Conservation (phyloP, 37 sponge, comb jelly and placozoan genomes). For the Agelas oroides region DNA sequence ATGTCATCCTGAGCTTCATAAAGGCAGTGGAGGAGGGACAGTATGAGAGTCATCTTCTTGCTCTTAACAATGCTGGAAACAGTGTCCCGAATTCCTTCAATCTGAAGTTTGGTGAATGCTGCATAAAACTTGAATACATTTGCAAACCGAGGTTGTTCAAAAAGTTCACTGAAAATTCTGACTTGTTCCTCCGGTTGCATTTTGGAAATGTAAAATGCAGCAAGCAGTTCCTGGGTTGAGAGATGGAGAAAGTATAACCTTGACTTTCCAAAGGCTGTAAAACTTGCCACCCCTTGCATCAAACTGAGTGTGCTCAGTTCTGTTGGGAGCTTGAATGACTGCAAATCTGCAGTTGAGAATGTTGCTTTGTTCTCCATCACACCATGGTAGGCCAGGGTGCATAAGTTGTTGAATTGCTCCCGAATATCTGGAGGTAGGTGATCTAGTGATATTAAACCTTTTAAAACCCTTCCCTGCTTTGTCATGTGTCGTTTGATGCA, state of each 20-base stretch:
- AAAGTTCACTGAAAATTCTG: background rate
- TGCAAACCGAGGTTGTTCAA: background rate
- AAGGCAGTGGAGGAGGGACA: constrained; percentile 1
- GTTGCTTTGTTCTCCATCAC: background rate
- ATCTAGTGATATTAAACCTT: no score
- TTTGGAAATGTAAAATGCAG: background rate
- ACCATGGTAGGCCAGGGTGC: background rate
- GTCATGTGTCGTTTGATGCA: background rate
- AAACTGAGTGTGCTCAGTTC: no score
- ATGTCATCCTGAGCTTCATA: background rate
- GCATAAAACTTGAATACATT: background rate
- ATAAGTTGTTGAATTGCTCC: background rate
- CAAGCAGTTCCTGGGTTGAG: background rate
- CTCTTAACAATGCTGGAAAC: background rate
- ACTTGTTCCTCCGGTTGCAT: background rate
- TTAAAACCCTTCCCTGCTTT: background rate
- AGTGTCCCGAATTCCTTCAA: background rate
- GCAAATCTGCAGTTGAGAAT: background rate
- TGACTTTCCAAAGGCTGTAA: no score
- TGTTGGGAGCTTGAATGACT: background rate
- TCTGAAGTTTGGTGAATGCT: background rate
- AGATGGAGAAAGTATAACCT: no score
- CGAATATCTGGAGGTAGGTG: background rate
- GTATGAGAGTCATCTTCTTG: background rate
- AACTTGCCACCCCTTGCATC: no score